phyloP scores from a whole-genome alignment of 2,797 vertebrate genomes.

The Tachyglossus aculeatus region DNA sequence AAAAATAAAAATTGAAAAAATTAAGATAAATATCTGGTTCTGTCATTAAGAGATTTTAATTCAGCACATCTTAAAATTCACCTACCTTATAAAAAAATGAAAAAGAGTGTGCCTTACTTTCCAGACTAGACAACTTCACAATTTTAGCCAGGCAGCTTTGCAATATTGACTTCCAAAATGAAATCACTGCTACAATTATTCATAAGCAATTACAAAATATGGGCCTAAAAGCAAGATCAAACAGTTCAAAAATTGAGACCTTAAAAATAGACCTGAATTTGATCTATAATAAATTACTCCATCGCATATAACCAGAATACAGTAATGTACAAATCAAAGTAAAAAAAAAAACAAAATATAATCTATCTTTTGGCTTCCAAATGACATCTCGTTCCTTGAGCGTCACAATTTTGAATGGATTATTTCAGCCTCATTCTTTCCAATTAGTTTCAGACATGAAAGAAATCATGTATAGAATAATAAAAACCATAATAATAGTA shows the following conservation, averaged over 20 bases:
- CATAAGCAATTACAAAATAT: slow-evolving; percentile 38
- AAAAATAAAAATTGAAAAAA: too few species aligned
- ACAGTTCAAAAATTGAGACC: slow-evolving; percentile 34
- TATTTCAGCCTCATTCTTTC: slow-evolving; percentile 10
- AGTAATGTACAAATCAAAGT: slow-evolving; percentile 18
- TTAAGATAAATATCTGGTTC: too few species aligned
- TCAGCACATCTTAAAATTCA: too few species aligned
- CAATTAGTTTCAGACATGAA: not conserved
- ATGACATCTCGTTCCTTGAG: slow-evolving; percentile 11
- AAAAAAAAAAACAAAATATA: slow-evolving; percentile 12
- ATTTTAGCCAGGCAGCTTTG: too few species aligned
- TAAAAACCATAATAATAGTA: not conserved
- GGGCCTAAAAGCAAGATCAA: slow-evolving; percentile 38
- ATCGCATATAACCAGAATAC: slow-evolving; percentile 32
- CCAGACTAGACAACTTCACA: too few species aligned
- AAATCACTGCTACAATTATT: slow-evolving; percentile 34
- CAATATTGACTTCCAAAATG: slow-evolving; percentile 44
- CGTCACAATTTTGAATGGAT: slow-evolving; percentile 12
- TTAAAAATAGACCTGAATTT: slow-evolving; percentile 41
- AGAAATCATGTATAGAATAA: not conserved
- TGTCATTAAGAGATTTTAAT: too few species aligned
- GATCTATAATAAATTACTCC: slow-evolving; percentile 31
- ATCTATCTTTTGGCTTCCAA: slow-evolving; percentile 13
- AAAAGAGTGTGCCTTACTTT: too few species aligned
- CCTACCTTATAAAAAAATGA: too few species aligned